Conservation (phyloP, 2,113 vertebrate species). For the Cyprinodon variegatus region DNA sequence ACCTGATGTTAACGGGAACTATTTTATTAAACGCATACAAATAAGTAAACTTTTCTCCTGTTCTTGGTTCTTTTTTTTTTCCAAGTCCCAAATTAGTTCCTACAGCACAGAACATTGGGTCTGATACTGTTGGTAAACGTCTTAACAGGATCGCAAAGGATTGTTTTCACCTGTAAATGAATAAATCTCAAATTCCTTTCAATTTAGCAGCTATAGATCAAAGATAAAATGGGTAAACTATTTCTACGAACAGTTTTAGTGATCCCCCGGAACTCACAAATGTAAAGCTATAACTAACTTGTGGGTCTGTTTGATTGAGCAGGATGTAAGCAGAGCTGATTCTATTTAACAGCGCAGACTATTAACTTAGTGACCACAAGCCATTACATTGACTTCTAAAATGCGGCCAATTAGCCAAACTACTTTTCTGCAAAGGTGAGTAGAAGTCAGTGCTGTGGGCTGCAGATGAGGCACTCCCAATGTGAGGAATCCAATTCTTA, state of each 20-base stretch:
- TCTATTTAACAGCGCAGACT: conserved; percentile 65
- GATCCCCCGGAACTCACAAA: neutral
- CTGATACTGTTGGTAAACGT: neutral
- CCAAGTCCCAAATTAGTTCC: too few relatives aligned
- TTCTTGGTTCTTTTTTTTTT: too few relatives aligned
- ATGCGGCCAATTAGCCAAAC: conserved; percentile 70
- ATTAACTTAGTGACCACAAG: conserved; percentile 74
- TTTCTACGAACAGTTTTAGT: too few relatives aligned
- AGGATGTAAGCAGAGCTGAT: conserved; percentile 35
- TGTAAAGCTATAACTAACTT: conserved; percentile 25
- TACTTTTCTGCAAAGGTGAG: conserved; percentile 11
- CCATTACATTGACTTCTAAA: conserved; percentile 76
- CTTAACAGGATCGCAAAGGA: neutral
- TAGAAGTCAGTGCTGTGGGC: neutral
- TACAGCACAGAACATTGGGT: too few relatives aligned
- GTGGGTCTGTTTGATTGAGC: conserved; percentile 54
- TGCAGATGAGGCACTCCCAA: neutral
- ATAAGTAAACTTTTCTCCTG: neutral
- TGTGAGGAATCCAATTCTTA: conserved; percentile 4
- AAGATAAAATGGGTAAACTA: neutral
- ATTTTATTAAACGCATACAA: neutral
- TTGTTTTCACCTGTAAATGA: too few relatives aligned
- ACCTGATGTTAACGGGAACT: too few relatives aligned
- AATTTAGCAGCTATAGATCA: neutral
- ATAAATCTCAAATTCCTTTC: too few relatives aligned